Evolutionary conservation across 1,140 invertebrate genomes (phyloP).

Genomic region (Mactra quadrangularis): DNA sequence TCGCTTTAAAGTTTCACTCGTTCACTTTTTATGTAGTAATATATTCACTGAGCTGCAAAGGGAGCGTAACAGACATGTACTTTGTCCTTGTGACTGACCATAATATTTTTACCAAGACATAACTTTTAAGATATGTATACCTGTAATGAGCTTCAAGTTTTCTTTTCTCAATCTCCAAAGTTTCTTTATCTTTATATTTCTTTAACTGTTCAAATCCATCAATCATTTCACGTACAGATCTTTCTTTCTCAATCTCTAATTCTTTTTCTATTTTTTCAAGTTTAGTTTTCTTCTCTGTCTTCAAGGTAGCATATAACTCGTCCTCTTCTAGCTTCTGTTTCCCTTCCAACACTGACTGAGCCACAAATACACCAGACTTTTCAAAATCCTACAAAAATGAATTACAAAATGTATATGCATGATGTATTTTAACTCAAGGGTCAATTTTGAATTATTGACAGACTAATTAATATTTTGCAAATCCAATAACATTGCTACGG

Average conservation of each 20-base stretch:
- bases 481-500: too few relatives aligned
- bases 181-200: conserved; percentile 67
- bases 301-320: conserved; percentile 77
- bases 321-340: conserved; percentile 80
- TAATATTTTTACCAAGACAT: too few relatives aligned
- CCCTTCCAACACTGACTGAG: conserved; percentile 78
- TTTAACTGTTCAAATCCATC: conserved; percentile 74
- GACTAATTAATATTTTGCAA: too few relatives aligned
- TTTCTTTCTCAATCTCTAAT: conserved; percentile 77
- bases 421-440: too few relatives aligned
- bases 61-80: too few relatives aligned
- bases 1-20: too few relatives aligned
- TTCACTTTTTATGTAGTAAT: too few relatives aligned
- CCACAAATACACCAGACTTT: conserved; percentile 78
- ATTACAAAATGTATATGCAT: background rate
- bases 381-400: conserved; percentile 77
- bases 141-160: conserved; percentile 74
- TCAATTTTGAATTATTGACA: too few relatives aligned
- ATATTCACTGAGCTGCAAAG: too few relatives aligned
- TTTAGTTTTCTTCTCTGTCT: conserved; percentile 73
- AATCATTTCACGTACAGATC: conserved; percentile 76
- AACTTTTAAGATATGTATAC: too few relatives aligned
- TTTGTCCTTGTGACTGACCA: too few relatives aligned
- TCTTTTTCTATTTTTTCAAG: conserved; percentile 73
- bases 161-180: conserved; percentile 73